These are phyloP conservation scores for Apogon talboti DNA, from an alignment of 2,797 vertebrate species.

Conservation along the genomic window DNA sequence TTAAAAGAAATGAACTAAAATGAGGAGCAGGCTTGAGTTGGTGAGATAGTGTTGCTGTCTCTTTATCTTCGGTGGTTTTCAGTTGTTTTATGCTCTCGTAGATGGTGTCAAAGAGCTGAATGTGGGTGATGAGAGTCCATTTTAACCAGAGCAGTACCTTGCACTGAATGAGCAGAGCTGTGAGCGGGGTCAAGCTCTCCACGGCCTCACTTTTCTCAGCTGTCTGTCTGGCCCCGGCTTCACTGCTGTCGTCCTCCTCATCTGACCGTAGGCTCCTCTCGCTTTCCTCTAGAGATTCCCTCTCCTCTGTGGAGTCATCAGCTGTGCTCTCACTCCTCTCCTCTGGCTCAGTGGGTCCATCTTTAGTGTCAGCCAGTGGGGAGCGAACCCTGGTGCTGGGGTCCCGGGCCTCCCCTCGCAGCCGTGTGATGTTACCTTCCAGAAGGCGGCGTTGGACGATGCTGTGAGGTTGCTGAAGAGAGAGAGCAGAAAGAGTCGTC, in stretches of 20 bases:
- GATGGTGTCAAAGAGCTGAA: constrained; percentile 1
- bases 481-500: constrained; percentile 1
- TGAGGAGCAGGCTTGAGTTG: constrained; percentile 26
- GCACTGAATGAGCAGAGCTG: constrained; percentile 82
- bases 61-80: constrained; percentile 26
- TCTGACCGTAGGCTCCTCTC: constrained; percentile 84
- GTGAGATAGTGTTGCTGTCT: constrained; percentile 38
- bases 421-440: constrained; percentile 88
- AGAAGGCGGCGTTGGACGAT: constrained; percentile 93
- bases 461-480: constrained; percentile 92
- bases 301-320: constrained; percentile 83
- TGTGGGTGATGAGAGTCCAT: constrained; percentile 1
- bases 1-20: constrained; percentile 17
- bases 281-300: constrained; percentile 84
- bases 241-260: constrained; percentile 79
- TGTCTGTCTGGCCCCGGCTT: constrained; percentile 61
- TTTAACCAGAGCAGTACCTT: constrained; percentile 73
- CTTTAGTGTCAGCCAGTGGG: constrained; percentile 81
- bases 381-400: constrained; percentile 71
- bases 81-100: constrained; percentile 14
- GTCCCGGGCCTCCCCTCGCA: constrained; percentile 81
- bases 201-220: constrained; percentile 59
- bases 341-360: constrained; percentile 70
- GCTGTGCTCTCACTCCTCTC: constrained; percentile 85
- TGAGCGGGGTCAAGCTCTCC: constrained; percentile 54